Evolutionary conservation across 2,113 vertebrate species (phyloP), one percentile per base, ranked within the genome.

Genomic region (Felis catus): DNA sequence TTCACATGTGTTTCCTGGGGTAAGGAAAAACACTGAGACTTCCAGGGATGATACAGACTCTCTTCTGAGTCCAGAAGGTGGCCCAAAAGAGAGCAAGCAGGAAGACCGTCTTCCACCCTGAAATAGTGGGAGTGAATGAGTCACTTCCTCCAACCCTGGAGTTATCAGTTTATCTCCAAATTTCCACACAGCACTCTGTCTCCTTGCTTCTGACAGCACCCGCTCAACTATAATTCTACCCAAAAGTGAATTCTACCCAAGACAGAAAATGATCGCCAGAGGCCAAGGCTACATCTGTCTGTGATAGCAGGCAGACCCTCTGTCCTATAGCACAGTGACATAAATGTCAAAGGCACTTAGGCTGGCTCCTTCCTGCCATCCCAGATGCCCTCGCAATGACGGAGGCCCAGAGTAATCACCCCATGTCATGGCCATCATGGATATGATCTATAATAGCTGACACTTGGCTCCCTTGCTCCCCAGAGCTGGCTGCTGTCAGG

Each of bases 401-500:
- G 82, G 15, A 91, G 93, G 15, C 48, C 36, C 83, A n/a, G 51
- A 82, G 41, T 78, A 76, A 55, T 29, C 58, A 9, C 25, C 48
- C 41, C 61, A 3, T 10, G 0, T 31, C 82, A 71, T 41, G 61
- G 79, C n/a, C 74, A 36, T 10, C 3, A 5, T 1, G 96, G 83
- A 80, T 97, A 82, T 45, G 81, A 91, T 71, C 79, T 94, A 41
- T 73, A 66, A 94, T 51, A 97, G 90, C 88, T 16, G 76, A 74
- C 81, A 25, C 83, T 87, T 97, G 81, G 15, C 96, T 98, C 51
- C 55, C 70, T 95, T 79, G 9, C 81, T 98, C 58, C 53, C 27
- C 4, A 66, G 96, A 90, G 95, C 89, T 68, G 89, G 91, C 76
- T 51, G 83, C 94, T 95, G 95, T 76, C 78, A 83, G 87, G 66